Evolutionary conservation across 2,113 vertebrate genomes (phyloP).

Genomic region (Tretioscincus oriximinensis): DNA sequence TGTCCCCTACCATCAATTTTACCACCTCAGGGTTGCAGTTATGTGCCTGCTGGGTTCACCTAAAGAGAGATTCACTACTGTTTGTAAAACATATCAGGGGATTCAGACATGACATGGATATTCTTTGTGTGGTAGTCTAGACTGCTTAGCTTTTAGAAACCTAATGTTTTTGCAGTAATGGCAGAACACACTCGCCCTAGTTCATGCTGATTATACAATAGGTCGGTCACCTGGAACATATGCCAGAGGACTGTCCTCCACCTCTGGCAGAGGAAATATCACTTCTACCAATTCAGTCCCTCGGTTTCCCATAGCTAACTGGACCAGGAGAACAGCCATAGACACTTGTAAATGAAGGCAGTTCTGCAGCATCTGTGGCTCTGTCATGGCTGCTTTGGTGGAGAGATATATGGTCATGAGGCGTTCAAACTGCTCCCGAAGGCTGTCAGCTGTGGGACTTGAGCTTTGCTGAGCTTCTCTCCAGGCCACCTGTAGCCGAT

Average conservation of each 20-base stretch:
- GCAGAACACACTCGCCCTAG: background rate
- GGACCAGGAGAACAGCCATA: constrained; percentile 88
- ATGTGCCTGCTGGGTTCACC: background rate
- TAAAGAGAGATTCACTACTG: background rate
- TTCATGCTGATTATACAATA: background rate
- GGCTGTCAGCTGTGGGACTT: constrained; percentile 83
- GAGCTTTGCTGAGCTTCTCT: constrained; percentile 91
- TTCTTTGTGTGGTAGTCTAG: background rate
- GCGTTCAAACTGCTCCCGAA: constrained; percentile 95
- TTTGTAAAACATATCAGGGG: background rate
- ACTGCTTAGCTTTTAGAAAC: background rate
- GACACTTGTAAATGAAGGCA: constrained; percentile 95
- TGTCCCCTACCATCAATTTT: background rate
- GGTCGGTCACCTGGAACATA: constrained; percentile 86
- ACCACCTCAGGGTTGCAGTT: background rate
- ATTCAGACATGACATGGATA: background rate
- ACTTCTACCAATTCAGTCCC: constrained; percentile 83
- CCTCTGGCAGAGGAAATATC: constrained; percentile 82
- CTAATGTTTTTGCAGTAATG: no score
- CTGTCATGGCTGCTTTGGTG: constrained; percentile 90
- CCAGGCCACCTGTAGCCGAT: constrained; percentile 93
- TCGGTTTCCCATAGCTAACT: constrained; percentile 84
- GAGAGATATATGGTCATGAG: constrained; percentile 97
- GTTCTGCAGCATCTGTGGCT: constrained; percentile 92
- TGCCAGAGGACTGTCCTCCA: constrained; percentile 81